A percentile compares a stretch with the other conserved stretches of the same genome.
phyloP scores from a whole-genome alignment of 1,140 invertebrate species.

The Helicoverpa zea region DNA sequence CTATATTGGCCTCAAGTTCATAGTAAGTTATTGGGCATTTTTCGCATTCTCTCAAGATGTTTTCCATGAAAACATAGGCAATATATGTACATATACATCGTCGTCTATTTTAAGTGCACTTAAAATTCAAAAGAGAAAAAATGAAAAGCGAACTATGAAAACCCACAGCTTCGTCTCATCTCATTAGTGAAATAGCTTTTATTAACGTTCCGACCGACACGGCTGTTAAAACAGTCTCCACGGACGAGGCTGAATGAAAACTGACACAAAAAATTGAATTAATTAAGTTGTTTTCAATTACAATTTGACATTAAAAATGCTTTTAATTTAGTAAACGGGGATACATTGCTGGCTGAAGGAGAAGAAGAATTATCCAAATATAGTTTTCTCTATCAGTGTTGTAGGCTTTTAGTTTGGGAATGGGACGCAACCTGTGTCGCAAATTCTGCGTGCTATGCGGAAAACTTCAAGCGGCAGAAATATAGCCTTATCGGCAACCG shows the following conservation, averaged over 20 bases:
- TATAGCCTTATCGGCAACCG: no score
- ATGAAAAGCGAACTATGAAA: conserved; percentile 4
- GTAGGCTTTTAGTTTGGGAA: no score
- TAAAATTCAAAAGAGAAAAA: conserved; percentile 24
- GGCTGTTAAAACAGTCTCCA: not conserved
- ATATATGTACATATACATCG: not conserved
- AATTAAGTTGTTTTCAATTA: not conserved
- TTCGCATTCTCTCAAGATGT: not conserved
- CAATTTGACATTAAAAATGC: not conserved
- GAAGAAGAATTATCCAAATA: no score
- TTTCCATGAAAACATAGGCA: not conserved
- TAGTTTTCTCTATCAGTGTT: no score
- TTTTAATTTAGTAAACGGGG: no score
- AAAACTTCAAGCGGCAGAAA: no score
- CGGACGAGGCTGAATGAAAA: not conserved
- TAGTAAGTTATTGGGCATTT: no score
- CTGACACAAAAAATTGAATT: not conserved
- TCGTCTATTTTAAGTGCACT: not conserved
- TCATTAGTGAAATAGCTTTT: conserved; percentile 20
- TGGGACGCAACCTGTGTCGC: no score
- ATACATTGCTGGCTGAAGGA: no score
- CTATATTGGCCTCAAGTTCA: no score
- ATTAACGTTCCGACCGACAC: not conserved
- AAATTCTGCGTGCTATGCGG: no score
- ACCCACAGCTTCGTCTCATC: not conserved